These are phyloP conservation scores for Iphiclides podalirius DNA, from an alignment of 2,888 invertebrate species.

Conservation along the genomic window DNA sequence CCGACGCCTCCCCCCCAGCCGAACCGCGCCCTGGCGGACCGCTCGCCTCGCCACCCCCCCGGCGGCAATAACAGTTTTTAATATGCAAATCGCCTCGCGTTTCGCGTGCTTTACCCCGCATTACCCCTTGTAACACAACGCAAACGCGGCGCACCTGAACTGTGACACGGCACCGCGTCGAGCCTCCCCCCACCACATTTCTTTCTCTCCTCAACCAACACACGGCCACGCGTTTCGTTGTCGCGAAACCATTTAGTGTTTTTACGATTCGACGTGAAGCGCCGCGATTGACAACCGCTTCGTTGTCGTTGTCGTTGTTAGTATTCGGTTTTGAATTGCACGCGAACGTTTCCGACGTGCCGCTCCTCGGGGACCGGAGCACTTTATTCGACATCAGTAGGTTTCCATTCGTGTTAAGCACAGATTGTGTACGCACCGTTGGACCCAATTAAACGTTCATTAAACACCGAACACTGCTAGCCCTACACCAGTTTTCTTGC, in stretches of 20 bases:
- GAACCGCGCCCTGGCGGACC: constrained; percentile 31
- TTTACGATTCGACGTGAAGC: too few relatives aligned
- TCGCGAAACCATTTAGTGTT: too few relatives aligned
- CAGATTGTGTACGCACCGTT: constrained; percentile 14
- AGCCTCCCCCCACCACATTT: too few relatives aligned
- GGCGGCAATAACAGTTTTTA: constrained; percentile 34
- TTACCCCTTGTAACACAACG: constrained; percentile 24
- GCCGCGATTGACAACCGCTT: background rate
- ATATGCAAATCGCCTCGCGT: constrained; percentile 23
- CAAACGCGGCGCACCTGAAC: constrained; percentile 22
- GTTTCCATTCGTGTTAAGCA: background rate
- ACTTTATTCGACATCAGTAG: background rate
- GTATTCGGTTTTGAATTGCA: too few relatives aligned
- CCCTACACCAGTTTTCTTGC: constrained; percentile 10
- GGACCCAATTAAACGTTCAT: constrained; percentile 13
- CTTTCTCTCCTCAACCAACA: too few relatives aligned
- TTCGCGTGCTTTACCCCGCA: constrained; percentile 23
- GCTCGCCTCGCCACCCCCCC: constrained; percentile 47
- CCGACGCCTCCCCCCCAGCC: constrained; percentile 44
- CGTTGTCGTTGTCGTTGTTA: too few relatives aligned
- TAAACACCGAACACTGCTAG: constrained; percentile 17
- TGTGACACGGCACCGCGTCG: constrained; percentile 19
- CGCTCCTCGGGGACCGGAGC: background rate
- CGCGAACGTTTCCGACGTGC: too few relatives aligned
- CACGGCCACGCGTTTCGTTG: constrained; percentile 1